These are phyloP conservation scores for Caiman crocodilus DNA, from an alignment of 2,797 vertebrate genomes.

Conservation along the genomic window DNA sequence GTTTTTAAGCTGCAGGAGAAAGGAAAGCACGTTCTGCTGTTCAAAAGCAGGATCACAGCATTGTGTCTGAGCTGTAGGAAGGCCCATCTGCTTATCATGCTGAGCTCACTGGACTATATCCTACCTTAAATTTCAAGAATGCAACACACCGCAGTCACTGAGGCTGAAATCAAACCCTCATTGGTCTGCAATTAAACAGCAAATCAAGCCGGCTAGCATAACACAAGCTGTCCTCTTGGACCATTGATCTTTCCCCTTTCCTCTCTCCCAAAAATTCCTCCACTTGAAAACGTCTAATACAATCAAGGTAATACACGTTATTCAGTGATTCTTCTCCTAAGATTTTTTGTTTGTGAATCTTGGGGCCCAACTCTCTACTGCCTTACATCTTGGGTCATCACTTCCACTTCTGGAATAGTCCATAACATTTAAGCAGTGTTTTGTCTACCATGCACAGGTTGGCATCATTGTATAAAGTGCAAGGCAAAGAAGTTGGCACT, in stretches of 20 bases:
- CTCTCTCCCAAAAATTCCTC: not conserved
- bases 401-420: not conserved
- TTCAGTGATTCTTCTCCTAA: not conserved
- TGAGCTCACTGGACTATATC: not conserved
- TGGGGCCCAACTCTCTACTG: not conserved
- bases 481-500: not conserved
- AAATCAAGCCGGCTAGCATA: not conserved
- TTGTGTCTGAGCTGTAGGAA: not conserved
- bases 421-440: not conserved
- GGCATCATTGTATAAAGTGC: not conserved
- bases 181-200: not conserved
- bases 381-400: not conserved
- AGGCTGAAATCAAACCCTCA: rapidly evolving
- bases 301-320: not conserved
- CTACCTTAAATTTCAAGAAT: no score
- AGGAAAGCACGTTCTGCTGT: not conserved
- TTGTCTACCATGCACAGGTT: not conserved
- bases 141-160: not conserved
- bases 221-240: not conserved
- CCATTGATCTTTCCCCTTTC: not conserved
- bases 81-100: not conserved
- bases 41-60: not conserved
- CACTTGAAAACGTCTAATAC: not conserved
- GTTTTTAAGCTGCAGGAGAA: not conserved
- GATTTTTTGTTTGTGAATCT: not conserved